Conservation (phyloP, 2,797 vertebrate genomes). For the Prunella strophiata region DNA sequence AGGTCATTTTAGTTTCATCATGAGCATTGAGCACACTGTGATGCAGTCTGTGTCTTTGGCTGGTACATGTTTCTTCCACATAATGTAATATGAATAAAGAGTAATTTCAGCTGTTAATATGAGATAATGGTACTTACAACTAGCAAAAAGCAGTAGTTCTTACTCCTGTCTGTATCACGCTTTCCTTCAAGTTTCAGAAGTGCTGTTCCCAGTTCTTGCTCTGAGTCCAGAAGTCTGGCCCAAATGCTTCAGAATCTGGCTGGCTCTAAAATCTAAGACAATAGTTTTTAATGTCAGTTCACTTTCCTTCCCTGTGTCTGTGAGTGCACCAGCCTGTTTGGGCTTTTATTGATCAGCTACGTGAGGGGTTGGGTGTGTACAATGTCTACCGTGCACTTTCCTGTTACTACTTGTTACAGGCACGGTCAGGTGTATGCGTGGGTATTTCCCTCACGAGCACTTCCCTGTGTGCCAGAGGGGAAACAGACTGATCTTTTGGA, state of each 20-base stretch:
- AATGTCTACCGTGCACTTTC: background rate
- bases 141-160: background rate
- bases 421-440: background rate
- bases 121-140: slow-evolving; percentile 21
- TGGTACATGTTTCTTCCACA: slow-evolving; percentile 34
- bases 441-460: background rate
- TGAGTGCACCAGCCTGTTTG: background rate
- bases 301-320: background rate
- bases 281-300: background rate
- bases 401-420: background rate
- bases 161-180: background rate
- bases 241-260: background rate
- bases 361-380: background rate
- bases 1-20: background rate
- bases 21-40: background rate
- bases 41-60: background rate
- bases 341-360: background rate
- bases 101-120: background rate
- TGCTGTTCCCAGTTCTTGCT: background rate
- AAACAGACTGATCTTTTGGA: background rate
- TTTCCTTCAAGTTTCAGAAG: background rate
- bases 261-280: background rate
- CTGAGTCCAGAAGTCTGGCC: background rate
- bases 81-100: slow-evolving; percentile 58
- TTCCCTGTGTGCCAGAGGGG: background rate